These are phyloP conservation scores for Gracilinanus agilis DNA, from an alignment of 2,113 vertebrate species.

Conservation along the genomic window DNA sequence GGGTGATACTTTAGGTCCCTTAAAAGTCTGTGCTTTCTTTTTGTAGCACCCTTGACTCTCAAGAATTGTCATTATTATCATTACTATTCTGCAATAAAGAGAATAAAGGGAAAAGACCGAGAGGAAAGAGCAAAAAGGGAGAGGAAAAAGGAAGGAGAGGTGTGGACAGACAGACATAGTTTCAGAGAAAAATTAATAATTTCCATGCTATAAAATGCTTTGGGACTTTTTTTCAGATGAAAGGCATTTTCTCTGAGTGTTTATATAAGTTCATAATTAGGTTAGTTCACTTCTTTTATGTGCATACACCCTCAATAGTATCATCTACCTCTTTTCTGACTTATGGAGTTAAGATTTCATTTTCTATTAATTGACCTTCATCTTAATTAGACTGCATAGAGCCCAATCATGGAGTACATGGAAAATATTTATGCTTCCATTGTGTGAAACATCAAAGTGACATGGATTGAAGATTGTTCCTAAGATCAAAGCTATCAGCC, in stretches of 20 bases:
- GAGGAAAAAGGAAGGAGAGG: not conserved
- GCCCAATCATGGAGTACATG: conserved; percentile 69
- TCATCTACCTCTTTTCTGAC: conserved; percentile 65
- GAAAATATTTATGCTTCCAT: conserved; percentile 80
- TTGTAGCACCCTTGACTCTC: conserved; percentile 56
- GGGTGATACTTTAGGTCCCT: conserved; percentile 58
- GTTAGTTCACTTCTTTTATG: conserved; percentile 73
- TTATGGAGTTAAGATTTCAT: conserved; percentile 72
- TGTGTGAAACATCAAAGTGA: conserved; percentile 78
- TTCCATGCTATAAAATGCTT: conserved; percentile 75
- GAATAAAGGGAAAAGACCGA: conserved; percentile 26
- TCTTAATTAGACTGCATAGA: conserved; percentile 78
- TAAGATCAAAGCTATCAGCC: conserved; percentile 73
- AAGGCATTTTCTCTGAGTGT: conserved; percentile 75
- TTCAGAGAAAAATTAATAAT: conserved; percentile 77
- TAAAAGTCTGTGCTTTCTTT: conserved; percentile 24
- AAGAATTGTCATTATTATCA: conserved; percentile 72
- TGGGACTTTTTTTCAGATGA: conserved; percentile 77
- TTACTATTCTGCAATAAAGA: conserved; percentile 67
- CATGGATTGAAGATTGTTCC: conserved; percentile 74
- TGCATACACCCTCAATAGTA: conserved; percentile 58
- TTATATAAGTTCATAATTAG: conserved; percentile 75
- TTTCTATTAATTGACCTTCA: conserved; percentile 79
- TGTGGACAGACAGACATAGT: conserved; percentile 15
- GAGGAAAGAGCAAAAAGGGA: not conserved